Evolutionary conservation across 2,888 invertebrate species (phyloP).

Genomic region (Fissipunctia ypsillon): DNA sequence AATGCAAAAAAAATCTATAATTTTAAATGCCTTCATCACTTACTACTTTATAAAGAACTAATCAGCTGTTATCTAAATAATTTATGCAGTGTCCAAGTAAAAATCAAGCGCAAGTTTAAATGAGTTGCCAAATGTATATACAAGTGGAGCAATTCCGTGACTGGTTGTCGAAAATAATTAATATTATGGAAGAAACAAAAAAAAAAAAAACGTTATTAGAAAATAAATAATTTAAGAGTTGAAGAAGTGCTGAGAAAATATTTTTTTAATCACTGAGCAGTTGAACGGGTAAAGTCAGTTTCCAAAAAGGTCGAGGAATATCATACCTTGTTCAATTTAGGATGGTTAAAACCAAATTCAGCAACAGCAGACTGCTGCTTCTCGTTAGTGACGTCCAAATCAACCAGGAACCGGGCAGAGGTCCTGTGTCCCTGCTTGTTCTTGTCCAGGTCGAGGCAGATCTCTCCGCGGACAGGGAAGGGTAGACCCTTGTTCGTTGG

Average conservation of each 20-base stretch:
- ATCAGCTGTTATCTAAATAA: neutral
- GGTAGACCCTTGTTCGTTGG: constrained; percentile 85
- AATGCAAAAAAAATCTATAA: no score
- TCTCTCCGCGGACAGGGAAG: constrained; percentile 92
- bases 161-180: neutral
- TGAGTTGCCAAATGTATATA: neutral
- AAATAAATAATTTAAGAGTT: neutral
- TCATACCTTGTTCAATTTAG: constrained; percentile 90
- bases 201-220: neutral
- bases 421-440: constrained; percentile 93
- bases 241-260: neutral
- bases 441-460: constrained; percentile 93
- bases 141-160: neutral
- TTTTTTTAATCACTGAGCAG: neutral
- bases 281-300: neutral
- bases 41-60: no score
- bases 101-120: neutral
- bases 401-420: constrained; percentile 88
- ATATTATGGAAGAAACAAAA: neutral
- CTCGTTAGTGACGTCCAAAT: constrained; percentile 86
- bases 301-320: neutral
- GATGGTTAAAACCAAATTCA: constrained; percentile 92
- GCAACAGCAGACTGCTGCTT: constrained; percentile 88
- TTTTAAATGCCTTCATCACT: no score
- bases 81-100: neutral